These are phyloP conservation scores for Crematogaster levior DNA, from an alignment of 2,888 invertebrate genomes.

Conservation along the genomic window DNA sequence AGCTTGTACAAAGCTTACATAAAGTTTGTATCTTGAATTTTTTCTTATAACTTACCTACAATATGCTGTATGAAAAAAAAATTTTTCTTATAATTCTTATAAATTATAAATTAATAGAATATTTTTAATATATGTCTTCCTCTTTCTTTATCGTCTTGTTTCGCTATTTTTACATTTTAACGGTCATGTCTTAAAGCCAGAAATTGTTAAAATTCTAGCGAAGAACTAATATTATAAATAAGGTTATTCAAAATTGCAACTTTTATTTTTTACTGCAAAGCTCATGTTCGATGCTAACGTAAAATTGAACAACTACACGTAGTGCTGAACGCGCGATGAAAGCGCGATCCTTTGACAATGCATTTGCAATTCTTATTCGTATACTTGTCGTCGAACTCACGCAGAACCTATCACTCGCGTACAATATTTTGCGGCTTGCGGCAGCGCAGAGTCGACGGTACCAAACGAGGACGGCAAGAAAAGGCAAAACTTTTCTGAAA, in stretches of 20 bases:
- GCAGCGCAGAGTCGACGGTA: constrained; percentile 37
- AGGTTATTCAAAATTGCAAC: not conserved
- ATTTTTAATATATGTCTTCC: not conserved
- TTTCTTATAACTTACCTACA: too few relatives aligned
- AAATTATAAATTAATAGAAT: not conserved
- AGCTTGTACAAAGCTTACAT: not conserved
- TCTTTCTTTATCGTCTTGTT: not conserved
- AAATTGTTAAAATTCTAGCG: not conserved
- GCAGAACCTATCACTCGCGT: constrained; percentile 52
- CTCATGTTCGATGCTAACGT: not conserved
- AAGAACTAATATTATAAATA: not conserved
- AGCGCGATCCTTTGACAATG: constrained; percentile 19
- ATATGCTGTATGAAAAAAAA: not conserved
- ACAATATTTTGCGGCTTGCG: constrained; percentile 30
- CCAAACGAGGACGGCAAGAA: constrained; percentile 47
- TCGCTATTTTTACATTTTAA: not conserved
- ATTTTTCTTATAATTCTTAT: not conserved
- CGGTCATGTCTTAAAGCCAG: not conserved
- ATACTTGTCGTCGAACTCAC: constrained; percentile 39
- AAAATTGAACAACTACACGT: not conserved
- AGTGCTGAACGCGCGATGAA: constrained; percentile 15
- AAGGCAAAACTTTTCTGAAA: constrained; percentile 53
- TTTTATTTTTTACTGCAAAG: constrained; percentile 2
- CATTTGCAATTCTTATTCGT: constrained; percentile 47
- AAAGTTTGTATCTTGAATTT: not conserved